Conservation (phyloP, 92 coral and sea anemone genomes). For the Galaxea fascicularis region DNA sequence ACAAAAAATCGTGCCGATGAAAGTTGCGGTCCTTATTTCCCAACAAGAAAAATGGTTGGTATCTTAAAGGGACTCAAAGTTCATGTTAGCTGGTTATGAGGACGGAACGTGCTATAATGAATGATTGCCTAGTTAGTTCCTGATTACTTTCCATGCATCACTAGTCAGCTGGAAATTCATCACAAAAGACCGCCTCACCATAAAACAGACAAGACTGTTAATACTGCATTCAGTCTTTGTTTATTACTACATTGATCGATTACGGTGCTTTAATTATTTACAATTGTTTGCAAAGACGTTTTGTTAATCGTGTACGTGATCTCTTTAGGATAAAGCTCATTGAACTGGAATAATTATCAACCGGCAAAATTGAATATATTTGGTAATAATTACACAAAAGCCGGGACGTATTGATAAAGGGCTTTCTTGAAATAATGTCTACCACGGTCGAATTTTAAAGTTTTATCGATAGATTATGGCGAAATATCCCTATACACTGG, state of each 20-base stretch:
- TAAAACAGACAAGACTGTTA: background rate
- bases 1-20: too few relatives aligned
- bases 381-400: background rate
- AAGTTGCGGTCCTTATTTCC: too few relatives aligned
- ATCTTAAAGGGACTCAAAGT: too few relatives aligned
- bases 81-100: too few relatives aligned
- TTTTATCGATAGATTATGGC: background rate
- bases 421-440: background rate
- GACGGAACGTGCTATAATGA: too few relatives aligned
- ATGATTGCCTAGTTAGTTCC: too few relatives aligned
- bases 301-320: background rate
- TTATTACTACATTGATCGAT: background rate
- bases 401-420: background rate
- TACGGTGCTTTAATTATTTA: conserved; percentile 8
- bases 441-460: background rate
- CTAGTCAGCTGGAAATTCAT: too few relatives aligned
- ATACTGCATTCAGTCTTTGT: background rate
- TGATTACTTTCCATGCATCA: too few relatives aligned
- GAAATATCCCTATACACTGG: conserved; percentile 19
- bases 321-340: conserved; percentile 29
- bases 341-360: conserved; percentile 10
- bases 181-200: background rate
- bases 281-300: background rate
- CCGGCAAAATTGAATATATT: background rate
- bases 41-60: too few relatives aligned